Percentiles rank a stretch among this genome's conserved stretches.
These are phyloP conservation scores for Enoplolaimus lenunculus DNA, from an alignment of 2,888 invertebrate species.

Conservation along the genomic window DNA sequence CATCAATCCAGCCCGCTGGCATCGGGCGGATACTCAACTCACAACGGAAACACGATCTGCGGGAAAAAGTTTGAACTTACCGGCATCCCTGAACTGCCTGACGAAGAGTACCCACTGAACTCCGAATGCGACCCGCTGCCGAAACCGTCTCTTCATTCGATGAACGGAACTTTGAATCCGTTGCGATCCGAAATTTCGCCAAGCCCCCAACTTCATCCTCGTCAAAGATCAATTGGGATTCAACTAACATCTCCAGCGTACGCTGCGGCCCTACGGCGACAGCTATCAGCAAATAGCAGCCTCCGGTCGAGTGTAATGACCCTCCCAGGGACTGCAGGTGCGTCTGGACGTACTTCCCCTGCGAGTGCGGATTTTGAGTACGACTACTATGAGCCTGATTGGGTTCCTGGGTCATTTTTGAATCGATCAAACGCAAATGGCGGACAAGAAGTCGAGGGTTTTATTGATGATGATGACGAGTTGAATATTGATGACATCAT, in stretches of 20 bases:
- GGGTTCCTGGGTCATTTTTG: slow-evolving; percentile 8
- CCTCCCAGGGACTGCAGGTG: background rate
- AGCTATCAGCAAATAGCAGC: background rate
- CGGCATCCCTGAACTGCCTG: background rate
- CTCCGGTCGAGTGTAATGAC: background rate
- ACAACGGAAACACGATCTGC: background rate
- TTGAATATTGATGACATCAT: slow-evolving; percentile 9
- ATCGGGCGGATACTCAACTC: background rate
- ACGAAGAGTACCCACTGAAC: background rate
- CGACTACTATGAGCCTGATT: slow-evolving; percentile 17
- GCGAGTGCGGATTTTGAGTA: slow-evolving; percentile 11
- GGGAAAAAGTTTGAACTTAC: background rate
- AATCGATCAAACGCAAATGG: background rate
- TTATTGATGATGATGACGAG: background rate
- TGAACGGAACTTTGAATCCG: no score
- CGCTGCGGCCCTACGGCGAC: background rate
- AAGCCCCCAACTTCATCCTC: slow-evolving; percentile 8
- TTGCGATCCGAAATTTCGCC: slow-evolving; percentile 15
- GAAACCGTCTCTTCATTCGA: background rate
- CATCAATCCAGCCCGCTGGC: background rate
- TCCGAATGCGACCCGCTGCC: background rate
- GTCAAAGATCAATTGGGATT: slow-evolving; percentile 11
- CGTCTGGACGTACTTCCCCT: slow-evolving; percentile 4
- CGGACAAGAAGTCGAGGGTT: background rate
- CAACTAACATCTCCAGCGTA: slow-evolving; percentile 1